These are phyloP conservation scores for Stegodyphus dumicola DNA, from an alignment of 1,140 invertebrate genomes.

Conservation along the genomic window DNA sequence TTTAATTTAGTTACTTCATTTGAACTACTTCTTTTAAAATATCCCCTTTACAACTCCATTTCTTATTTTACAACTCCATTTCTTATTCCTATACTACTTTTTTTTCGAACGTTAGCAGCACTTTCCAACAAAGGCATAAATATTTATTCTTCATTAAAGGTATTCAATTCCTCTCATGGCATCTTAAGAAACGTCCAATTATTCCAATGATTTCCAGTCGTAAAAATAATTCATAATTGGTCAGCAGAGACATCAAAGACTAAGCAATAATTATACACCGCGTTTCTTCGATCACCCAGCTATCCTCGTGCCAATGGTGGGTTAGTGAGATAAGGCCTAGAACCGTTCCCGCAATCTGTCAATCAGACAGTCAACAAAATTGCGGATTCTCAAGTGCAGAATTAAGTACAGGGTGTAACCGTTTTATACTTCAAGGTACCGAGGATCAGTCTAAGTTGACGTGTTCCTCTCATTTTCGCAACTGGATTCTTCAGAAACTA, in stretches of 20 bases:
- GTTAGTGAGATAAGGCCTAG: not conserved
- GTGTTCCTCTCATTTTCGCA: slow-evolving; percentile 49
- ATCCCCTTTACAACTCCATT: no score
- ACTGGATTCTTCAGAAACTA: slow-evolving; percentile 41
- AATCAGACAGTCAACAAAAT: slow-evolving; percentile 15
- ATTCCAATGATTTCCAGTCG: not conserved
- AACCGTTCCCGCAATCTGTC: slow-evolving; percentile 5
- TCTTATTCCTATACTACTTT: no score
- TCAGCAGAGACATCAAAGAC: slow-evolving; percentile 32
- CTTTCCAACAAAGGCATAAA: no score
- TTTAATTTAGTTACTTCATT: no score
- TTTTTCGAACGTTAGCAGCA: no score
- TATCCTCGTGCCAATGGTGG: not conserved
- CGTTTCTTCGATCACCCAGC: not conserved
- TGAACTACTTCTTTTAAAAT: no score
- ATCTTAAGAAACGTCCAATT: slow-evolving; percentile 25
- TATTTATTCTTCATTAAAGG: not conserved
- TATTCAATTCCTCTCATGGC: slow-evolving; percentile 17
- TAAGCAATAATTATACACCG: slow-evolving; percentile 42
- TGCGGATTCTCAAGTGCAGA: slow-evolving; percentile 27
- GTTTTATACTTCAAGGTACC: slow-evolving; percentile 49
- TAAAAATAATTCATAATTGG: slow-evolving; percentile 47
- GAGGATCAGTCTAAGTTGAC: slow-evolving; percentile 28
- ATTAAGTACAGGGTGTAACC: slow-evolving; percentile 51
- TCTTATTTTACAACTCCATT: no score